phyloP scores from a whole-genome alignment of 1,140 invertebrate genomes.

The Daktulosphaira vitifoliae region DNA sequence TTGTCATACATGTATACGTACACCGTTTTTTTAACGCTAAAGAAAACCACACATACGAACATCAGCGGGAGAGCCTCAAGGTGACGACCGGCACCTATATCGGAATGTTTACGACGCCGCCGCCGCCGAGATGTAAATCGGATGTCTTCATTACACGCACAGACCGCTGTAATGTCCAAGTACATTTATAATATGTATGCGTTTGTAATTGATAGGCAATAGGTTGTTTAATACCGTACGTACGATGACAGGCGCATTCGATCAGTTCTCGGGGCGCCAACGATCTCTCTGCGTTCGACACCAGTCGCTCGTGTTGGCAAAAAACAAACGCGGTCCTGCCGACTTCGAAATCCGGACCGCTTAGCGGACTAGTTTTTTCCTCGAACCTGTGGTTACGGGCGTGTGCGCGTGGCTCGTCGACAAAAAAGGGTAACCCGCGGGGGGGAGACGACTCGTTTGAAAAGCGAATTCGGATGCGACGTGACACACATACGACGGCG shows the following conservation, averaged over 20 bases:
- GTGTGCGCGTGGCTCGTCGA: too few relatives aligned
- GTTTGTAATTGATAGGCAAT: too few relatives aligned
- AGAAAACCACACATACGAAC: not conserved
- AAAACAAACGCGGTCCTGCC: too few relatives aligned
- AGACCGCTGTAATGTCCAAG: not conserved
- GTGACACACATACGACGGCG: slow-evolving; percentile 15
- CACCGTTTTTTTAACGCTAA: not conserved
- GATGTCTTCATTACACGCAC: slow-evolving; percentile 13
- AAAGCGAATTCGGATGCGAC: slow-evolving; percentile 21
- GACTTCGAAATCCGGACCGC: not conserved
- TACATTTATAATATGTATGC: not conserved
- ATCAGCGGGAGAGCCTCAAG: not conserved
- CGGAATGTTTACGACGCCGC: slow-evolving; percentile 12
- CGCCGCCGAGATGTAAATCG: slow-evolving; percentile 7
- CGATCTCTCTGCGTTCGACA: too few relatives aligned
- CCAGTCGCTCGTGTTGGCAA: too few relatives aligned
- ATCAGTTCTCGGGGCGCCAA: too few relatives aligned
- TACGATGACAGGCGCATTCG: too few relatives aligned
- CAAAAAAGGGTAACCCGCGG: slow-evolving; percentile 2
- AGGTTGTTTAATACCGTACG: too few relatives aligned
- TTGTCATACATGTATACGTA: slow-evolving; percentile 12
- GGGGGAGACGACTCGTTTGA: not conserved
- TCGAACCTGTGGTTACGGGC: slow-evolving; percentile 1
- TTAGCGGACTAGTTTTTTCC: not conserved
- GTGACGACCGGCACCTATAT: slow-evolving; percentile 10